These are phyloP conservation scores for Drosophila tanythrix DNA, from an alignment of 2,888 invertebrate genomes.

Conservation along the genomic window DNA sequence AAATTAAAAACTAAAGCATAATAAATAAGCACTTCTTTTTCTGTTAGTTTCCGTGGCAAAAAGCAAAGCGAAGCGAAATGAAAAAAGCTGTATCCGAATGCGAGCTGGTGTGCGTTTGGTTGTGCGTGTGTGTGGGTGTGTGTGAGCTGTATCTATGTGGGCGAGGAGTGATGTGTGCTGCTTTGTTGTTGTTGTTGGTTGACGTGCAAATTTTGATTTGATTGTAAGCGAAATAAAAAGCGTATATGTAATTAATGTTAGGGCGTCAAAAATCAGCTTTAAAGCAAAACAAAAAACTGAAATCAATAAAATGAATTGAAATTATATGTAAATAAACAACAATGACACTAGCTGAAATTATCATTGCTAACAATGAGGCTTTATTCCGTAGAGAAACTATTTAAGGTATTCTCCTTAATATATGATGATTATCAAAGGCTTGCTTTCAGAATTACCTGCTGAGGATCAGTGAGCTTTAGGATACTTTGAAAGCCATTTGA, in stretches of 20 bases:
- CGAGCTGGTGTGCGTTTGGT: slow-evolving; percentile 29
- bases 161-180: slow-evolving; percentile 43
- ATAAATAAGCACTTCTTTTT: slow-evolving; percentile 41
- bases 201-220: slow-evolving; percentile 70
- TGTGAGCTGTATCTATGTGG: slow-evolving; percentile 32
- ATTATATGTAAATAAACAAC: slow-evolving; percentile 4
- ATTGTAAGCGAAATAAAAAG: slow-evolving; percentile 52
- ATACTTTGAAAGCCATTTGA: not conserved
- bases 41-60: slow-evolving; percentile 56
- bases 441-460: not conserved
- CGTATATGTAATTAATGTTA: slow-evolving; percentile 31
- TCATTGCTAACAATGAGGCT: not conserved
- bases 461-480: not conserved
- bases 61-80: slow-evolving; percentile 61
- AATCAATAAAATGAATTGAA: slow-evolving; percentile 23
- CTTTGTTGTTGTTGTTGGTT: slow-evolving; percentile 45
- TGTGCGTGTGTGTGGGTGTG: slow-evolving; percentile 19
- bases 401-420: not conserved
- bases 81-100: slow-evolving; percentile 29
- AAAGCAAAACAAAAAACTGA: slow-evolving; percentile 43
- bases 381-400: not conserved
- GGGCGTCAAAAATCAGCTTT: not conserved
- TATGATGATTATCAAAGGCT: not conserved
- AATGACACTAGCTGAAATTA: slow-evolving; percentile 3
- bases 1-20: slow-evolving; percentile 27